phyloP scores from a whole-genome alignment of 2,113 vertebrate genomes.

The Pollachius pollachius region DNA sequence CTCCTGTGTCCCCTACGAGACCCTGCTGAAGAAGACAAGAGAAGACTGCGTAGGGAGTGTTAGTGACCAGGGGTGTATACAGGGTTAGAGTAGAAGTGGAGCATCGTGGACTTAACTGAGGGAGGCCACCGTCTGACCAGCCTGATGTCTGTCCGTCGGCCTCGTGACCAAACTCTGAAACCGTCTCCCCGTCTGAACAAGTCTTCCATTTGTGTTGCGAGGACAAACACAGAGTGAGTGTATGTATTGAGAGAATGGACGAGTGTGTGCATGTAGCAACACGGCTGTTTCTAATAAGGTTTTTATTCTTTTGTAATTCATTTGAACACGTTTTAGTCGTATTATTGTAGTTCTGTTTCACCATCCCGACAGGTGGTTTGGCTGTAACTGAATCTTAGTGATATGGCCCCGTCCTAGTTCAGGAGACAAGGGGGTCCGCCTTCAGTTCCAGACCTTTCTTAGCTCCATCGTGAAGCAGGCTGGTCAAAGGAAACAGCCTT shows the following conservation, averaged over 20 bases:
- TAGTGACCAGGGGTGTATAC: not conserved
- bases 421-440: constrained; percentile 17
- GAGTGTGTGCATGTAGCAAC: constrained; percentile 22
- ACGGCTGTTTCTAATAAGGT: constrained; percentile 17
- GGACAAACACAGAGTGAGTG: constrained; percentile 30
- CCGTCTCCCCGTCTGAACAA: constrained; percentile 18
- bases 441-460: constrained; percentile 13
- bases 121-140: constrained; percentile 22
- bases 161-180: constrained; percentile 26
- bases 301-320: constrained; percentile 18
- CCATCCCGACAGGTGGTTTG: constrained; percentile 31
- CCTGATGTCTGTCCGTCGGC: constrained; percentile 1
- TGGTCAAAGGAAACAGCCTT: not conserved
- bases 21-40: constrained; percentile 29
- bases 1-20: constrained; percentile 14
- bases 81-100: not conserved
- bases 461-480: not conserved
- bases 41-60: constrained; percentile 15
- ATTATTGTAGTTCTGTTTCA: constrained; percentile 16
- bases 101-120: constrained; percentile 21
- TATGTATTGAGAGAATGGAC: constrained; percentile 23
- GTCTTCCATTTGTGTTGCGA: constrained; percentile 49
- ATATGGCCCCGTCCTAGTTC: constrained; percentile 7
- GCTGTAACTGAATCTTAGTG: constrained; percentile 33
- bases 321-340: constrained; percentile 29